phyloP scores from a whole-genome alignment of 2,113 vertebrate genomes.

The Dunckerocampus dactyliophorus region DNA sequence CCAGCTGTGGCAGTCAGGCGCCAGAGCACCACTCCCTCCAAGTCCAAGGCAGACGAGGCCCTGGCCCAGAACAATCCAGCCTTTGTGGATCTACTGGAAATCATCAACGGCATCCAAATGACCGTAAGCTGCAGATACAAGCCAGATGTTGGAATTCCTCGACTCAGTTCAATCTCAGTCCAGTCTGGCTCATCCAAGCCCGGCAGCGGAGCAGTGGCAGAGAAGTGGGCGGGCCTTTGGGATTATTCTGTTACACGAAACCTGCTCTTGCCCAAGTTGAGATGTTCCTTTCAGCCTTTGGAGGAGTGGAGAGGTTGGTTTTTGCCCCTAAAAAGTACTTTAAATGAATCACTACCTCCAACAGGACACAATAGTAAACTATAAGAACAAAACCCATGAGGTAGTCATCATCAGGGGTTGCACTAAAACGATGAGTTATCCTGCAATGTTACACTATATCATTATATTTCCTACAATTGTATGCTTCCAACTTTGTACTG shows the following conservation, averaged over 20 bases:
- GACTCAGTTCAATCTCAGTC: constrained; percentile 70
- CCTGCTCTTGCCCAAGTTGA: constrained; percentile 19
- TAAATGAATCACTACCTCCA: constrained; percentile 11
- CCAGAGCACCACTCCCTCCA: constrained; percentile 68
- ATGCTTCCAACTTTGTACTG: no score
- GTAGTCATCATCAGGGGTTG: no score
- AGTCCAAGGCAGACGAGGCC: constrained; percentile 68
- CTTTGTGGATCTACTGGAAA: constrained; percentile 81
- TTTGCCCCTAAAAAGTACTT: neutral
- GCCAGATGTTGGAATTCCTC: constrained; percentile 82
- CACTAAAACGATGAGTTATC: no score
- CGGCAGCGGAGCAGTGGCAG: constrained; percentile 62
- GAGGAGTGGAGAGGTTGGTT: neutral
- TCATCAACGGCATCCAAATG: constrained; percentile 78
- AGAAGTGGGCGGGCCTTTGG: constrained; percentile 40
- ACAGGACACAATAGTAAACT: constrained; percentile 26
- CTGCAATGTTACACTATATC: no score
- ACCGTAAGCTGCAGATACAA: constrained; percentile 79
- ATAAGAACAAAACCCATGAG: constrained; percentile 18
- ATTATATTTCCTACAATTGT: no score
- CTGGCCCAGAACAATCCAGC: constrained; percentile 75
- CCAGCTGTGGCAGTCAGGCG: constrained; percentile 77
- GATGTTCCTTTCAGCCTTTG: neutral
- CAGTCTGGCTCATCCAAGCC: constrained; percentile 70
- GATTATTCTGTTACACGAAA: constrained; percentile 36